phyloP scores from a whole-genome alignment of 2,888 invertebrate species.

The Silvanus unidentatus region DNA sequence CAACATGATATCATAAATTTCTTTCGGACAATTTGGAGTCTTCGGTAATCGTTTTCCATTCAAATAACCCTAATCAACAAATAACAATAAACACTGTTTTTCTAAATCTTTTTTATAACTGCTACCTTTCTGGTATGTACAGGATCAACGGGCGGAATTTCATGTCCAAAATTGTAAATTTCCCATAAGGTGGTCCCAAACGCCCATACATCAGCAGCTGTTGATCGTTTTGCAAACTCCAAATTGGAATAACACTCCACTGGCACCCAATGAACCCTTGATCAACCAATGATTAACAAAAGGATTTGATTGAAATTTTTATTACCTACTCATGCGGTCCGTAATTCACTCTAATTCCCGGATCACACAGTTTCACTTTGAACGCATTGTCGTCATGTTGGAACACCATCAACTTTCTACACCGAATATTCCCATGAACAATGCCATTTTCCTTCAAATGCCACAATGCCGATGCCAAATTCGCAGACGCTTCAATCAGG shows the following conservation, averaged over 20 bases:
- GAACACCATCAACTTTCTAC: conserved; percentile 74
- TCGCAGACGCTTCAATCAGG: conserved; percentile 74
- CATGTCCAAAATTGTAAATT: conserved; percentile 73
- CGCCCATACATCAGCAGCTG: conserved; percentile 83
- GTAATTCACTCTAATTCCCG: conserved; percentile 63
- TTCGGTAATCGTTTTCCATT: conserved; percentile 63
- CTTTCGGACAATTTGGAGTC: conserved; percentile 64
- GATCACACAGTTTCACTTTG: conserved; percentile 76
- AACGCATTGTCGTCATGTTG: conserved; percentile 63
- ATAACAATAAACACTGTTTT: conserved; percentile 2
- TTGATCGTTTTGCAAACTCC: conserved; percentile 60
- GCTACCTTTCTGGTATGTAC: conserved; percentile 37
- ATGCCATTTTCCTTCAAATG: conserved; percentile 78
- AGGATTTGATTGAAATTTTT: not conserved
- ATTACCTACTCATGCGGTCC: conserved; percentile 61
- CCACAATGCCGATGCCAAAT: conserved; percentile 78
- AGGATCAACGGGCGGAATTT: conserved; percentile 33
- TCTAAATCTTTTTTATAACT: conserved; percentile 11
- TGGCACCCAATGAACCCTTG: conserved; percentile 89
- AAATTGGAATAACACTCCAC: conserved; percentile 71
- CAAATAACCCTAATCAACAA: conserved; percentile 54
- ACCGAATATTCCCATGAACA: conserved; percentile 80
- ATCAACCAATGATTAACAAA: too few species aligned
- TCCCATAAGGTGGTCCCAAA: conserved; percentile 90
- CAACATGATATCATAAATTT: conserved; percentile 69